Conservation (phyloP, 2,888 invertebrate species). For the Maniola hyperantus region DNA sequence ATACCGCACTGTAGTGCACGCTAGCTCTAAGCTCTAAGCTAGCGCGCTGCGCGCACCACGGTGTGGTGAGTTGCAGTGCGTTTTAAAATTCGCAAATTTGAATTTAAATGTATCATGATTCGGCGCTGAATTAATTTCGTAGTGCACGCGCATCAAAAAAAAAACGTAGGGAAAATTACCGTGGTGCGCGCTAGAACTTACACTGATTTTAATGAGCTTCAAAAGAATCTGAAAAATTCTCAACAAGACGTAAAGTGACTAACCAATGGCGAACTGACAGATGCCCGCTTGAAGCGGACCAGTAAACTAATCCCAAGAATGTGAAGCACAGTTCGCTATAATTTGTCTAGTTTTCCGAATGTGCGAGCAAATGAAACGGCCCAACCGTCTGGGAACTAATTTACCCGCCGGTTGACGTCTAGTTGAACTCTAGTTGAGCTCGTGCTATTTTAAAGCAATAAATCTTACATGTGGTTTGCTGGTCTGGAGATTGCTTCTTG, state of each 20-base stretch:
- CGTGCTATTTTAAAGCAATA: conserved; percentile 51
- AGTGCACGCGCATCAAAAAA: too few species aligned
- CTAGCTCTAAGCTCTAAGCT: too few species aligned
- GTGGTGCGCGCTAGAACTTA: too few species aligned
- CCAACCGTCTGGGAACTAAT: conserved; percentile 59
- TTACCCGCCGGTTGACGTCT: conserved; percentile 54
- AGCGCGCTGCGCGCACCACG: too few species aligned
- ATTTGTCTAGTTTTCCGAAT: conserved; percentile 63
- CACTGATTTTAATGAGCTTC: not conserved
- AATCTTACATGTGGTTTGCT: conserved; percentile 47
- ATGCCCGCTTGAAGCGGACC: conserved; percentile 51
- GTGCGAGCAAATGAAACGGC: conserved; percentile 61
- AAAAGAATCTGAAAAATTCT: not conserved
- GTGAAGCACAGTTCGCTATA: conserved; percentile 60
- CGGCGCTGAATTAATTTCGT: too few species aligned
- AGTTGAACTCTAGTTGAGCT: conserved; percentile 44
- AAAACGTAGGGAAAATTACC: too few species aligned
- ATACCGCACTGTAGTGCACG: too few species aligned
- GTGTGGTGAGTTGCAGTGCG: too few species aligned
- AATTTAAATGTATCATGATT: too few species aligned
- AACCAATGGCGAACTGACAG: conserved; percentile 56
- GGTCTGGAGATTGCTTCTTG: conserved; percentile 17
- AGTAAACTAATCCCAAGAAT: conserved; percentile 61
- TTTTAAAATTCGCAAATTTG: too few species aligned
- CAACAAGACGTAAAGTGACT: conserved; percentile 28